A percentile compares a stretch with the other conserved stretches of the same genome.
Evolutionary conservation across 2,113 vertebrate genomes (phyloP).

Genomic region (Struthidea cinerea): DNA sequence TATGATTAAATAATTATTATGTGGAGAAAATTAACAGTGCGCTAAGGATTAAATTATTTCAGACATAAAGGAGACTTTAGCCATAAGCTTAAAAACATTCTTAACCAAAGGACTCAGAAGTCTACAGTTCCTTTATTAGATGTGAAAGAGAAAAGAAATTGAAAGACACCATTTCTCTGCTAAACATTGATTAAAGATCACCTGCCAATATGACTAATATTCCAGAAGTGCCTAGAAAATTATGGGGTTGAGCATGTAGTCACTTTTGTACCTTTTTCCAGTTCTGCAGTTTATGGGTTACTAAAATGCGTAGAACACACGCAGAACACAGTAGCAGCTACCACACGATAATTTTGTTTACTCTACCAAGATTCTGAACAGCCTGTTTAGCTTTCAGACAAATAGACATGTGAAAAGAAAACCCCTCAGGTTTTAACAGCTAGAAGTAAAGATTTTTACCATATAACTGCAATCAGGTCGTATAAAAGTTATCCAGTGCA

Average conservation of each 20-base stretch:
- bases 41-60: background rate
- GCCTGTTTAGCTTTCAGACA: background rate
- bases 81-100: background rate
- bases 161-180: background rate
- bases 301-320: background rate
- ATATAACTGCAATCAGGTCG: background rate
- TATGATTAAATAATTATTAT: background rate
- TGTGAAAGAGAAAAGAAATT: background rate
- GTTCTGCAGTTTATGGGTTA: background rate
- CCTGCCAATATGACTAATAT: background rate
- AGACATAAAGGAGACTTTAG: background rate
- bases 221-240: background rate
- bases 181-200: background rate
- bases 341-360: background rate
- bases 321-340: background rate
- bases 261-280: background rate
- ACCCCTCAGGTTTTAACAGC: background rate
- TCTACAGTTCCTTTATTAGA: background rate
- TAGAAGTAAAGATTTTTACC: background rate
- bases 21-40: background rate
- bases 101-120: background rate
- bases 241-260: background rate
- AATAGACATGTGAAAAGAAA: background rate
- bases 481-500: background rate
- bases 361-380: background rate